A percentile compares a stretch with the other conserved stretches of the same genome.
Conservation (phyloP, 2,797 vertebrate species). For the Ispidina lecontei region DNA sequence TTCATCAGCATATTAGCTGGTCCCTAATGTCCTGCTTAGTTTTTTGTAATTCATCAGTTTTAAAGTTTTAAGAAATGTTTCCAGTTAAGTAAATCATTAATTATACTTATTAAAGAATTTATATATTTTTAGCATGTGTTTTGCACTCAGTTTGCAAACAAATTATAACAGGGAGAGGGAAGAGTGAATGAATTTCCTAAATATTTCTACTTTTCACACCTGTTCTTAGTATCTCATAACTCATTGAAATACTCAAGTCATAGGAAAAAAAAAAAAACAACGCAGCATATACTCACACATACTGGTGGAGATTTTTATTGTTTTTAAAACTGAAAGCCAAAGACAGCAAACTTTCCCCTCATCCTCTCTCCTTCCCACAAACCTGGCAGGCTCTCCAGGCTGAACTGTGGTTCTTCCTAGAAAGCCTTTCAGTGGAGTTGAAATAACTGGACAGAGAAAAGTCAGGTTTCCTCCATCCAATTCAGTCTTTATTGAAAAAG, state of each 20-base stretch:
- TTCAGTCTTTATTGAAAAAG: slow-evolving; percentile 11
- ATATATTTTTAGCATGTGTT: background rate
- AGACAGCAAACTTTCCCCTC: background rate
- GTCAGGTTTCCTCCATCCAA: background rate
- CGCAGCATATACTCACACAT: background rate
- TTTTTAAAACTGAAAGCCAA: background rate
- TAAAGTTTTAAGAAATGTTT: background rate
- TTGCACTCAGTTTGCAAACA: background rate
- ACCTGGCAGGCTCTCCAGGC: background rate
- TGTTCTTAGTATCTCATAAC: background rate
- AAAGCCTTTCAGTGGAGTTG: background rate
- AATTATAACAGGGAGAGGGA: background rate
- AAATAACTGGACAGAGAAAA: background rate
- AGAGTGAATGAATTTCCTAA: background rate
- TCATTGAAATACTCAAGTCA: background rate
- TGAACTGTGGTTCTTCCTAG: background rate
- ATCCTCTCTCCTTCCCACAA: background rate
- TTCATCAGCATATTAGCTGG: background rate
- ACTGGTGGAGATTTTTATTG: background rate
- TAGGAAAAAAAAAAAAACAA: background rate
- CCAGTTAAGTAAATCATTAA: background rate
- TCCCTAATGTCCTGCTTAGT: background rate
- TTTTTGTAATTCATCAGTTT: background rate
- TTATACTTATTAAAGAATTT: background rate
- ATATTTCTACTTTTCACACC: background rate